phyloP scores from a whole-genome alignment of 2,113 vertebrate genomes.

The Gadus chalcogrammus region DNA sequence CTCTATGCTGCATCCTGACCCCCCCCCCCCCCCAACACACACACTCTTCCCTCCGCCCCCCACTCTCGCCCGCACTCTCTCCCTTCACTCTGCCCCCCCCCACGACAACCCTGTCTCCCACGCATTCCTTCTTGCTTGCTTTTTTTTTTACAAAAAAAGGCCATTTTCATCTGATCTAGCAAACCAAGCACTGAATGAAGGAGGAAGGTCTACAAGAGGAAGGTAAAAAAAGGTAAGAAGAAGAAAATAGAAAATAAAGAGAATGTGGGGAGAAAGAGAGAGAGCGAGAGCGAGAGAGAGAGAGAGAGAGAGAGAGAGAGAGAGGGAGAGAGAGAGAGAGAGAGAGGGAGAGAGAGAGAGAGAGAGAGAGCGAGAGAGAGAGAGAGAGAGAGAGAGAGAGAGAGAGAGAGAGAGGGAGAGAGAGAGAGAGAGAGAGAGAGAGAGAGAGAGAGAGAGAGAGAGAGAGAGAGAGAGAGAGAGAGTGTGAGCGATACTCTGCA shows the following conservation, averaged over 20 bases:
- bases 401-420: no score
- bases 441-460: no score
- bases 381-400: no score
- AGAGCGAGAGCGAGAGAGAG: no score
- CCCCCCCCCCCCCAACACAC: slow-evolving; percentile 6
- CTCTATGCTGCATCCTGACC: slow-evolving; percentile 21
- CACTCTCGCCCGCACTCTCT: no score
- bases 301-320: no score
- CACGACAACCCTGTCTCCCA: slow-evolving; percentile 68
- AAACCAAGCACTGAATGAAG: slow-evolving; percentile 55
- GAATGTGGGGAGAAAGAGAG: slow-evolving; percentile 18
- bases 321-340: no score
- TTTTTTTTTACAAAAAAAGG: slow-evolving; percentile 55
- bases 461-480: slow-evolving; percentile 19
- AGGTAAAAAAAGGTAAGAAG: neutral
- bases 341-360: no score
- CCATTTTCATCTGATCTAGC: slow-evolving; percentile 71
- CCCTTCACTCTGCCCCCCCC: slow-evolving; percentile 9
- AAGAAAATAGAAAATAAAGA: neutral
- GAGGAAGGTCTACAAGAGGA: neutral
- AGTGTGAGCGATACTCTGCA: neutral
- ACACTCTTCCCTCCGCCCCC: no score
- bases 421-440: no score
- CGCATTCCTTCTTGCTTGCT: slow-evolving; percentile 63
- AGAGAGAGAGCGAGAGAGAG: slow-evolving; percentile 21